Evolutionary conservation across 1,140 invertebrate species (phyloP).

Genomic region (Theocolax elegans): DNA sequence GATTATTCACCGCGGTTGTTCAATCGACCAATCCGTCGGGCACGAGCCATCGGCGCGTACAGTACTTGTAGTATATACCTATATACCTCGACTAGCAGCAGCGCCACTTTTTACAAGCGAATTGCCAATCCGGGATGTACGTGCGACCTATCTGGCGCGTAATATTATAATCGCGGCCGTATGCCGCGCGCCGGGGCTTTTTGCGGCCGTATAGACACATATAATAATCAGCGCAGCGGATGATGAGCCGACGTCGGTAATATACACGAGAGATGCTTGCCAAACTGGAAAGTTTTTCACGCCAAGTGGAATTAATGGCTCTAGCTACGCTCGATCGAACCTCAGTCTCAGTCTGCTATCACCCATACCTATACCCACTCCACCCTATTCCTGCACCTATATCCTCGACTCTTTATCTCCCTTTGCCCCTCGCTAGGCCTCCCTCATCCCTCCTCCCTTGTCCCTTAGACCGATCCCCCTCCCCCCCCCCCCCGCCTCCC

Average conservation of each 20-base stretch:
- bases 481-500: not conserved
- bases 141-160: not conserved
- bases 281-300: conserved; percentile 46
- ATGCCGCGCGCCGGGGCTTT: not conserved
- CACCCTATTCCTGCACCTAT: no score
- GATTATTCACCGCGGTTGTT: not conserved
- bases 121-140: not conserved
- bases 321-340: conserved; percentile 32
- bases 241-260: conserved; percentile 2
- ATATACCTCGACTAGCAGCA: no score
- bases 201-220: not conserved
- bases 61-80: no score
- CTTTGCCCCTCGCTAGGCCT: not conserved
- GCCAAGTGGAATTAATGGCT: conserved; percentile 45
- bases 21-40: not conserved
- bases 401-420: conserved; percentile 4
- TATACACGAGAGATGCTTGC: conserved; percentile 34
- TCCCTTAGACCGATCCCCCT: not conserved
- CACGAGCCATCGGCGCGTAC: not conserved
- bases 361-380: no score
- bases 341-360: conserved; percentile 5
- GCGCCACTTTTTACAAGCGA: conserved; percentile 14
- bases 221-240: conserved; percentile 20
- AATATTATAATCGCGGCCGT: not conserved
- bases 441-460: not conserved